These are phyloP conservation scores for Monodelphis domestica DNA, from an alignment of 2,797 vertebrate genomes.

Conservation along the genomic window DNA sequence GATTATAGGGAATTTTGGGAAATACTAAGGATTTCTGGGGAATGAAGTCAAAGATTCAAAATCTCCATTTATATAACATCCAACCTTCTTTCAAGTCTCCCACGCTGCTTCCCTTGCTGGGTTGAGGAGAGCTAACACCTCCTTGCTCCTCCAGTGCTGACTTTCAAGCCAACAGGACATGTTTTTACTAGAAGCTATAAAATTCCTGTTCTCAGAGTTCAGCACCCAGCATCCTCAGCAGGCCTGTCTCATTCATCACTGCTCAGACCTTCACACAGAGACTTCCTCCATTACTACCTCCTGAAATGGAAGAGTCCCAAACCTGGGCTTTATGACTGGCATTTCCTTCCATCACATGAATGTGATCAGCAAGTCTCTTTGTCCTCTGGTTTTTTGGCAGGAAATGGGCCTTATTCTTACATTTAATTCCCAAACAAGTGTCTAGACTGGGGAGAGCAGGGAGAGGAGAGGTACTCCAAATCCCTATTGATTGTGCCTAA, in stretches of 20 bases:
- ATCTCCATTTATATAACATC: too few relatives aligned
- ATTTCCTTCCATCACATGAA: conserved; percentile 58
- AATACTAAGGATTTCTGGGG: too few relatives aligned
- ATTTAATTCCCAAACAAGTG: conserved; percentile 73
- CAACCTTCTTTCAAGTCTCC: neutral
- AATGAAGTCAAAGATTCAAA: too few relatives aligned
- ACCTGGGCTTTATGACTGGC: conserved; percentile 59
- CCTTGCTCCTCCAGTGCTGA: conserved; percentile 61
- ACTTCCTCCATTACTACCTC: conserved; percentile 81
- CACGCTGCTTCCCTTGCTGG: neutral
- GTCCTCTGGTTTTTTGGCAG: conserved; percentile 61
- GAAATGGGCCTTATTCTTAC: conserved; percentile 75
- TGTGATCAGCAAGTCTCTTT: conserved; percentile 77
- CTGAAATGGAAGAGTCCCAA: conserved; percentile 70
- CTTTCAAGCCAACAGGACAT: conserved; percentile 61
- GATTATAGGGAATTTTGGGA: too few relatives aligned
- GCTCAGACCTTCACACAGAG: conserved; percentile 74
- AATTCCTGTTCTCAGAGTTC: conserved; percentile 49
- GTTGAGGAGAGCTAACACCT: conserved; percentile 23
- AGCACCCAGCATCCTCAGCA: conserved; percentile 62
- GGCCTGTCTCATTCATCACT: conserved; percentile 76
- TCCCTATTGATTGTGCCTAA: conserved; percentile 80
- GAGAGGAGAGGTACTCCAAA: conserved; percentile 55
- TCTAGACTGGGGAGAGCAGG: conserved; percentile 59
- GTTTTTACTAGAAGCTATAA: conserved; percentile 60